Percentiles rank a stretch among this genome's conserved stretches.
Conservation (phyloP, 1,140 invertebrate genomes). For the Ceratina calcarata region DNA sequence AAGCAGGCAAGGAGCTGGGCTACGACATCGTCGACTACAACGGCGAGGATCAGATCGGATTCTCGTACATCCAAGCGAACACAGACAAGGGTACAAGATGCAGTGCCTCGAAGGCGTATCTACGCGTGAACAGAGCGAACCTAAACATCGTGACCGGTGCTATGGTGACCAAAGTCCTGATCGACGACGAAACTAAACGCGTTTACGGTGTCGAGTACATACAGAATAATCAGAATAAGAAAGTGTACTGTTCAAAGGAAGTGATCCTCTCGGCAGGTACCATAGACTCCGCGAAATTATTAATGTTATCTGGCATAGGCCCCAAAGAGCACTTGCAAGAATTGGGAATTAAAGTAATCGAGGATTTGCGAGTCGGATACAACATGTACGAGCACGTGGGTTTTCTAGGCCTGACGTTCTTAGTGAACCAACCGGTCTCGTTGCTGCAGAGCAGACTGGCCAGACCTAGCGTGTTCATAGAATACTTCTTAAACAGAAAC, state of each 20-base stretch:
- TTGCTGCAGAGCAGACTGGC: slow-evolving; percentile 60
- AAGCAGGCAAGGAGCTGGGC: slow-evolving; percentile 81
- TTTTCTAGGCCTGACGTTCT: slow-evolving; percentile 84
- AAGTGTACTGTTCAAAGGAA: slow-evolving; percentile 82
- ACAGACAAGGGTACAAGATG: slow-evolving; percentile 84
- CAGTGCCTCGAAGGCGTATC: slow-evolving; percentile 84
- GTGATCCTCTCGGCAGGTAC: slow-evolving; percentile 86
- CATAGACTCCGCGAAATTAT: slow-evolving; percentile 85
- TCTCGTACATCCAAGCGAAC: slow-evolving; percentile 85
- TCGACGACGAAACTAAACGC: slow-evolving; percentile 77
- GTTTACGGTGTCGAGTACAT: slow-evolving; percentile 83
- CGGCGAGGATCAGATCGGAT: slow-evolving; percentile 79
- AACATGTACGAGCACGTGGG: slow-evolving; percentile 88
- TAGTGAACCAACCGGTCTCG: slow-evolving; percentile 76
- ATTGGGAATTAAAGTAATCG: slow-evolving; percentile 84
- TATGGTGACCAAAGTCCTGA: slow-evolving; percentile 83
- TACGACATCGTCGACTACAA: slow-evolving; percentile 82
- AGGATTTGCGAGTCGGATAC: slow-evolving; percentile 86
- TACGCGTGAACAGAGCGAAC: slow-evolving; percentile 83
- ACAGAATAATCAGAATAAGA: slow-evolving; percentile 77
- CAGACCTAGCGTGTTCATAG: slow-evolving; percentile 60
- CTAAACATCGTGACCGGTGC: slow-evolving; percentile 85
- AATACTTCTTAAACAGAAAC: slow-evolving; percentile 76
- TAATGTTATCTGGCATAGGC: slow-evolving; percentile 89
- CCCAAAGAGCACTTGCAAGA: slow-evolving; percentile 85